Conservation (phyloP, 2,888 invertebrate genomes). For the Mantis religiosa region DNA sequence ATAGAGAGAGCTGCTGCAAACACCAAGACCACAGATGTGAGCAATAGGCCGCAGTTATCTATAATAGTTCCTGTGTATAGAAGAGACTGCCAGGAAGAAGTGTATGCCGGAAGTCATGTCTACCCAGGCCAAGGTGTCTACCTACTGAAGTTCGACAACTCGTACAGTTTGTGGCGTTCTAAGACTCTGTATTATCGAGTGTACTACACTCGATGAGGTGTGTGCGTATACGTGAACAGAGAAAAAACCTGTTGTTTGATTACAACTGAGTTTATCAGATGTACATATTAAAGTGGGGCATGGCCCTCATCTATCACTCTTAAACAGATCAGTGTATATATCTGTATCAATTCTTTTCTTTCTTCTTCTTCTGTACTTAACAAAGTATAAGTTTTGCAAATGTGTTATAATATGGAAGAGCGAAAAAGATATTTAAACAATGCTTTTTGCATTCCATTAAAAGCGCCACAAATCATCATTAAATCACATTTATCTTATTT, state of each 20-base stretch:
- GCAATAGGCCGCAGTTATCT: slow-evolving; percentile 59
- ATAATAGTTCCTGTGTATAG: slow-evolving; percentile 93
- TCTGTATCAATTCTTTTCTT: background rate
- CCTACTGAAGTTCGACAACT: slow-evolving; percentile 97
- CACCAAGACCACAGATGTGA: slow-evolving; percentile 34
- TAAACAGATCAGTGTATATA: background rate
- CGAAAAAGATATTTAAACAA: background rate
- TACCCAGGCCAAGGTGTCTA: slow-evolving; percentile 98
- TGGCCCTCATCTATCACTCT: background rate
- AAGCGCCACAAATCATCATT: background rate
- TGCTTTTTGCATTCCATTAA: background rate
- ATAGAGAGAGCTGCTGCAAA: slow-evolving; percentile 54
- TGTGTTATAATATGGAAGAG: background rate
- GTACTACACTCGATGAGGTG: slow-evolving; percentile 76
- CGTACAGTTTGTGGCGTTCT: slow-evolving; percentile 97
- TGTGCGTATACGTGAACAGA: background rate
- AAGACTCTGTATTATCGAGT: slow-evolving; percentile 99
- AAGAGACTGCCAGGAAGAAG: slow-evolving; percentile 84
- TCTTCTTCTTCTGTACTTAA: background rate
- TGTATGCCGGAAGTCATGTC: slow-evolving; percentile 94
- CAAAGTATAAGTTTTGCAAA: background rate
- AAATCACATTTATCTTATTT: background rate
- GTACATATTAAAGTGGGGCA: background rate
- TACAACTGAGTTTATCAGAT: background rate
- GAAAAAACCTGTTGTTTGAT: background rate